These are phyloP conservation scores for Torymus auratus DNA, from an alignment of 2,888 invertebrate species.

Conservation along the genomic window DNA sequence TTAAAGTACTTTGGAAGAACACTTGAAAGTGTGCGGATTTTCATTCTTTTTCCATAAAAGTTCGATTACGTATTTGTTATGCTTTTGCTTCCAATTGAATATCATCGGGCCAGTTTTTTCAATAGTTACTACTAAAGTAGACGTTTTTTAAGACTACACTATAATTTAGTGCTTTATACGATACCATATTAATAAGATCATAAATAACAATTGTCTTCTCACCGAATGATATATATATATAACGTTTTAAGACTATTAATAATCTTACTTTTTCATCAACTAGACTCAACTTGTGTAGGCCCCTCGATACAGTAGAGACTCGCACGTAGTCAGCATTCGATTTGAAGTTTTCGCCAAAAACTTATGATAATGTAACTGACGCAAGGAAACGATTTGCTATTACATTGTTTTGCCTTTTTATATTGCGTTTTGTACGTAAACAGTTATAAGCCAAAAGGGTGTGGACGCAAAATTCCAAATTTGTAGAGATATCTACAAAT, in stretches of 20 bases:
- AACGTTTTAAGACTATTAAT: slow-evolving; percentile 58
- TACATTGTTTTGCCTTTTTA: slow-evolving; percentile 37
- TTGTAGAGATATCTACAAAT: neutral
- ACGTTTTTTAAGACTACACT: slow-evolving; percentile 52
- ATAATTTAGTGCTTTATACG: slow-evolving; percentile 56
- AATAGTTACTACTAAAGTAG: slow-evolving; percentile 51
- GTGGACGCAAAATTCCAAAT: slow-evolving; percentile 14
- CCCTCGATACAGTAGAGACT: slow-evolving; percentile 35
- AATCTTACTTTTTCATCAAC: slow-evolving; percentile 46
- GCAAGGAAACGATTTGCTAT: slow-evolving; percentile 48
- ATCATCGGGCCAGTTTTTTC: slow-evolving; percentile 48
- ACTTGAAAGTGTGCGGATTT: slow-evolving; percentile 32
- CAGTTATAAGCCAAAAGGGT: slow-evolving; percentile 57
- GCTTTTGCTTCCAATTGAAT: slow-evolving; percentile 41
- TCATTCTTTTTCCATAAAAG: slow-evolving; percentile 43
- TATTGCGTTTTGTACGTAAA: slow-evolving; percentile 50
- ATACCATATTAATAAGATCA: slow-evolving; percentile 57
- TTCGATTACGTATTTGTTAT: slow-evolving; percentile 40
- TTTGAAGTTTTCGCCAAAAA: slow-evolving; percentile 46
- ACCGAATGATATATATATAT: slow-evolving; percentile 55
- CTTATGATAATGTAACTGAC: slow-evolving; percentile 51
- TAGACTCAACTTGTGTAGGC: slow-evolving; percentile 37
- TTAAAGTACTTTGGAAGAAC: slow-evolving; percentile 30
- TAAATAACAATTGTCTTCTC: slow-evolving; percentile 58
- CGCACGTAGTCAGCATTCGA: slow-evolving; percentile 33